Evolutionary conservation across 2,797 vertebrate species (phyloP).

Genomic region (Triplophysa bombifrons): DNA sequence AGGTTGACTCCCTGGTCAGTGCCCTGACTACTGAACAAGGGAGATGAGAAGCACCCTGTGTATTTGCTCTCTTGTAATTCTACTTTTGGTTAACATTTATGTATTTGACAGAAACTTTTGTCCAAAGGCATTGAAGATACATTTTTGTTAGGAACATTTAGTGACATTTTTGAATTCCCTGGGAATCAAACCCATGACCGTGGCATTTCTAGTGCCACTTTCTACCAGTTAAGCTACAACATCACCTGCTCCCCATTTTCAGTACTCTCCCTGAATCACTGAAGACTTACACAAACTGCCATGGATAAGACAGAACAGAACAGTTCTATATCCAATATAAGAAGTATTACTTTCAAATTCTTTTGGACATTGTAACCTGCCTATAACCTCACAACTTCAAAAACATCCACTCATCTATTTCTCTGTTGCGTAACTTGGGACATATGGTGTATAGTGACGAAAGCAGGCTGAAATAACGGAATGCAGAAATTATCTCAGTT

Average conservation of each 20-base stretch:
- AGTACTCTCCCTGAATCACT: constrained; percentile 16
- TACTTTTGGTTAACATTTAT: background rate
- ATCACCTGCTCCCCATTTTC: background rate
- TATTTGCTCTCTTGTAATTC: no score
- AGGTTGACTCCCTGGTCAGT: no score
- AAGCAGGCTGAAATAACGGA: background rate
- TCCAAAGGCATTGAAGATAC: background rate
- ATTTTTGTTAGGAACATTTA: background rate
- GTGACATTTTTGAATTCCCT: background rate
- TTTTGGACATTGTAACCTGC: constrained; percentile 74
- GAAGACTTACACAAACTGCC: constrained; percentile 27
- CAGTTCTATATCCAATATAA: constrained; percentile 68
- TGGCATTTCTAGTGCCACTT: no score
- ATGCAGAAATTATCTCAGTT: background rate
- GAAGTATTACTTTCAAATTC: constrained; percentile 79
- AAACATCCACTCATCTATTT: constrained; percentile 5
- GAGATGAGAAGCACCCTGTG: no score
- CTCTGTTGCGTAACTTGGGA: constrained; percentile 5
- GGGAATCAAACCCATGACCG: no score
- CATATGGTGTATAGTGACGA: background rate
- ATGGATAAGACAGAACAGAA: constrained; percentile 56
- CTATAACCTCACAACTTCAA: constrained; percentile 68
- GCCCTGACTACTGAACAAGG: no score
- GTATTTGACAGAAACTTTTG: background rate
- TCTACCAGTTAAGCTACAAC: constrained; percentile 19